Evolutionary conservation across 1,140 invertebrate genomes (phyloP).

Genomic region (Procambarus virginalis): DNA sequence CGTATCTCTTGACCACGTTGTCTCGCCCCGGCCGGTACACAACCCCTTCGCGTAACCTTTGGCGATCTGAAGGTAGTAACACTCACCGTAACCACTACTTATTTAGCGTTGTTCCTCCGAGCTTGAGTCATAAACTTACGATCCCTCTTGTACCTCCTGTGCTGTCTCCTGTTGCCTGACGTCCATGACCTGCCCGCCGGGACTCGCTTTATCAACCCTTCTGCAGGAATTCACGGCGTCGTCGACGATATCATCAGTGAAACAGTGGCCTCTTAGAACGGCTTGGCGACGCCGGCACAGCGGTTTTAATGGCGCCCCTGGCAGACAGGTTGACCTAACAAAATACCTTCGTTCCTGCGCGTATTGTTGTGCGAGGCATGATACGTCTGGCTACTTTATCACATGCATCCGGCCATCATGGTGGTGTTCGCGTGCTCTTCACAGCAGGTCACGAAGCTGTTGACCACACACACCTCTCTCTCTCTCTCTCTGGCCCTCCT

Average conservation of each 20-base stretch:
- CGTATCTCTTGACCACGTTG: not conserved
- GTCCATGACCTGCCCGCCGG: not conserved
- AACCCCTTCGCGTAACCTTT: constrained; percentile 9
- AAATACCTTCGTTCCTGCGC: not conserved
- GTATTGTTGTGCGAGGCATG: not conserved
- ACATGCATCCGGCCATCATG: not conserved
- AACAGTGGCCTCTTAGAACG: too few relatives aligned
- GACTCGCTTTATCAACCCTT: too few relatives aligned
- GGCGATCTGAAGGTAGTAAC: constrained; percentile 4
- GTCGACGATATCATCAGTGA: too few relatives aligned
- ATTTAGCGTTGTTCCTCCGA: constrained; percentile 17
- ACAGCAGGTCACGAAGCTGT: constrained; percentile 18
- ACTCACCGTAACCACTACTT: constrained; percentile 6
- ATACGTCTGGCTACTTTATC: constrained; percentile 21
- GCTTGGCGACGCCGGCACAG: too few relatives aligned
- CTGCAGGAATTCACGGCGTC: too few relatives aligned
- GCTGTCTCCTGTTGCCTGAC: not conserved
- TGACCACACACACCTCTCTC: not conserved
- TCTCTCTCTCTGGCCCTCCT: not conserved
- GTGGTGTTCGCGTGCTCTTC: not conserved
- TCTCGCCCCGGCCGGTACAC: not conserved
- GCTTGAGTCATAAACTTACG: constrained; percentile 25
- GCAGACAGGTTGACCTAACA: too few relatives aligned
- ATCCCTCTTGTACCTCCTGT: constrained; percentile 4
- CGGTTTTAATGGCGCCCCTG: too few relatives aligned